Percentiles rank a stretch among this genome's conserved stretches.
Evolutionary conservation across 2,797 vertebrate genomes (phyloP).

Genomic region (Florisuga fusca): DNA sequence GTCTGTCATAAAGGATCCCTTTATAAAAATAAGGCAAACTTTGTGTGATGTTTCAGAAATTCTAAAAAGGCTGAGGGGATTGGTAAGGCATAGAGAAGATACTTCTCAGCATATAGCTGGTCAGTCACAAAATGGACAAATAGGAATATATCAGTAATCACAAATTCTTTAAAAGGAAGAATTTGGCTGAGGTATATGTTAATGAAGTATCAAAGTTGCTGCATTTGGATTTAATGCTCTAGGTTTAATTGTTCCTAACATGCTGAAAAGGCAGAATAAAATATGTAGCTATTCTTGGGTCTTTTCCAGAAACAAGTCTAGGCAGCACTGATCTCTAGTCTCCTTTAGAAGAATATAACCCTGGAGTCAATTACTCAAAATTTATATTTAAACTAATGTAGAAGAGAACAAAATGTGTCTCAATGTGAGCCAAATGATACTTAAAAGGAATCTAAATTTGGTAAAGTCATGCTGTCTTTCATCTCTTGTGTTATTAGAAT

Average conservation of each 20-base stretch:
- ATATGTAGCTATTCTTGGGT: background rate
- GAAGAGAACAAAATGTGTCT: background rate
- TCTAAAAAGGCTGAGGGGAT: background rate
- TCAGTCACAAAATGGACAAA: background rate
- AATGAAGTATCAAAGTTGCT: background rate
- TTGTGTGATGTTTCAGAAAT: background rate
- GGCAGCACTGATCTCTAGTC: background rate
- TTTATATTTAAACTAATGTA: background rate
- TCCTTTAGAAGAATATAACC: background rate
- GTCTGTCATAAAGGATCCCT: background rate
- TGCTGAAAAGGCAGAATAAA: background rate
- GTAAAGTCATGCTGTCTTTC: background rate
- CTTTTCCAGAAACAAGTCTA: background rate
- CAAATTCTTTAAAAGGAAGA: background rate
- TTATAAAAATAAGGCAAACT: background rate
- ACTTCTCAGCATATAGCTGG: background rate
- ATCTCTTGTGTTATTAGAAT: background rate
- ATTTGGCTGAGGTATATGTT: background rate
- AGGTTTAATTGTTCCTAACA: background rate
- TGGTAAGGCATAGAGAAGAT: background rate
- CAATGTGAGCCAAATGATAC: background rate
- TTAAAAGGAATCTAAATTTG: background rate
- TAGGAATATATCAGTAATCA: background rate
- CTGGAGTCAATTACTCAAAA: conserved; percentile 13
- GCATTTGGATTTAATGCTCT: background rate